phyloP scores from a whole-genome alignment of 2,888 invertebrate species.

The Volucella zonaria region DNA sequence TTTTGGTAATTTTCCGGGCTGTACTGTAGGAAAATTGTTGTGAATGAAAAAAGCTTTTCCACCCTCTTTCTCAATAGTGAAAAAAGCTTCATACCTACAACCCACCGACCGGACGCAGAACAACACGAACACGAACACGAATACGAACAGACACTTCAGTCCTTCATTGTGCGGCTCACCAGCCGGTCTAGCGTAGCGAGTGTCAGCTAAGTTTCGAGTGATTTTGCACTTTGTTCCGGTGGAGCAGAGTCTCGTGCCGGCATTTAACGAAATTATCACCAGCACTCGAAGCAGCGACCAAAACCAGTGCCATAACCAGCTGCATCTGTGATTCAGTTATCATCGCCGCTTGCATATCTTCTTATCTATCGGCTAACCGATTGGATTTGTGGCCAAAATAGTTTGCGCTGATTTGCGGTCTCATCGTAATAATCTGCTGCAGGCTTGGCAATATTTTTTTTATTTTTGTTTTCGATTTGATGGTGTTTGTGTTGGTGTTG shows the following conservation, averaged over 20 bases:
- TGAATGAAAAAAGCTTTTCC: constrained; percentile 72
- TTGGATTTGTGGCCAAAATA: constrained; percentile 57
- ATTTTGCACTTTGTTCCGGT: constrained; percentile 10
- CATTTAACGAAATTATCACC: constrained; percentile 43
- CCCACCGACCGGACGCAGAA: constrained; percentile 10
- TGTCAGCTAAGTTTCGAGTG: constrained; percentile 31
- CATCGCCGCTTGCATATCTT: constrained; percentile 55
- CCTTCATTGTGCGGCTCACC: constrained; percentile 72
- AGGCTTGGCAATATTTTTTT: constrained; percentile 44
- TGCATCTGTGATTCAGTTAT: constrained; percentile 58
- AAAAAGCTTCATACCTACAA: constrained; percentile 61
- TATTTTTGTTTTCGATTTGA: not conserved
- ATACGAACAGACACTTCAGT: constrained; percentile 54
- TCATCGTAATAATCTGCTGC: constrained; percentile 57
- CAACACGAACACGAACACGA: too few species aligned
- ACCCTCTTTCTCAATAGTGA: constrained; percentile 49
- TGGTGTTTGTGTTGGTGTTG: constrained; percentile 7
- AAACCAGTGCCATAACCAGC: too few species aligned
- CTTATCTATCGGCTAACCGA: constrained; percentile 59
- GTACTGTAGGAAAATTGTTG: constrained; percentile 54
- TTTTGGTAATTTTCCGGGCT: constrained; percentile 39
- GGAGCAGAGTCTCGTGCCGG: constrained; percentile 50
- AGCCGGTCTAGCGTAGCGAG: constrained; percentile 58
- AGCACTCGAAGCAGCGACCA: not conserved
- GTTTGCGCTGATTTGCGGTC: constrained; percentile 65